phyloP scores from a whole-genome alignment of 2,888 invertebrate species.

The Exocentrus adspersus region DNA sequence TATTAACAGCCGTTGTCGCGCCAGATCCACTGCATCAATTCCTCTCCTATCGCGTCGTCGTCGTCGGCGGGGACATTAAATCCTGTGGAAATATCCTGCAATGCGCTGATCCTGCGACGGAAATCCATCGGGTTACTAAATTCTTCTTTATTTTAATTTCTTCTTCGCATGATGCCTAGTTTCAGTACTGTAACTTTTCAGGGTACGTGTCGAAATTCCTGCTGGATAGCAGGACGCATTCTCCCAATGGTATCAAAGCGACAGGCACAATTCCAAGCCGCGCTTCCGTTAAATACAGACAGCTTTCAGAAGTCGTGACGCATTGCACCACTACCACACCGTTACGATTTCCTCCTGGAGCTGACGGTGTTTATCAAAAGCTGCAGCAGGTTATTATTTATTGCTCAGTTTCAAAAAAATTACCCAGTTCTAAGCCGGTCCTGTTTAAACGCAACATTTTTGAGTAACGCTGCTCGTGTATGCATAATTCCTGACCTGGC shows the following conservation, averaged over 20 bases:
- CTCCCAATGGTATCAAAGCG: slow-evolving; percentile 7
- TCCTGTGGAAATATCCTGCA: slow-evolving; percentile 42
- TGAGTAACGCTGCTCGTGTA: slow-evolving; percentile 9
- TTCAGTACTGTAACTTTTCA: too few species aligned
- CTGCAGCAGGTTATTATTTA: not conserved
- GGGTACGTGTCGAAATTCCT: too few species aligned
- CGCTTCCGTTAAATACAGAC: slow-evolving; percentile 26
- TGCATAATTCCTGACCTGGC: slow-evolving; percentile 13
- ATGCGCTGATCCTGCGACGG: slow-evolving; percentile 49
- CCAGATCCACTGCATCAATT: slow-evolving; percentile 4
- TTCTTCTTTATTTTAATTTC: too few species aligned
- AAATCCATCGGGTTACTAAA: slow-evolving; percentile 44
- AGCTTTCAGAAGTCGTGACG: slow-evolving; percentile 21
- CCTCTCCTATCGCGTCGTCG: not conserved
- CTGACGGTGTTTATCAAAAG: too few species aligned
- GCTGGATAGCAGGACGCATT: not conserved
- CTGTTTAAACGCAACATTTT: slow-evolving; percentile 4
- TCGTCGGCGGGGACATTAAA: slow-evolving; percentile 8
- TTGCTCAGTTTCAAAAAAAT: not conserved
- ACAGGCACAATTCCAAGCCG: slow-evolving; percentile 19
- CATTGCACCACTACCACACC: slow-evolving; percentile 29
- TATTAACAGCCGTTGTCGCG: not conserved
- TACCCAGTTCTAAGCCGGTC: not conserved
- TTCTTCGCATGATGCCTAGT: too few species aligned
- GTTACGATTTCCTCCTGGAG: too few species aligned